Base-by-base conservation (phyloP, 2,888 invertebrate species). In the Helleia helle region DNA sequence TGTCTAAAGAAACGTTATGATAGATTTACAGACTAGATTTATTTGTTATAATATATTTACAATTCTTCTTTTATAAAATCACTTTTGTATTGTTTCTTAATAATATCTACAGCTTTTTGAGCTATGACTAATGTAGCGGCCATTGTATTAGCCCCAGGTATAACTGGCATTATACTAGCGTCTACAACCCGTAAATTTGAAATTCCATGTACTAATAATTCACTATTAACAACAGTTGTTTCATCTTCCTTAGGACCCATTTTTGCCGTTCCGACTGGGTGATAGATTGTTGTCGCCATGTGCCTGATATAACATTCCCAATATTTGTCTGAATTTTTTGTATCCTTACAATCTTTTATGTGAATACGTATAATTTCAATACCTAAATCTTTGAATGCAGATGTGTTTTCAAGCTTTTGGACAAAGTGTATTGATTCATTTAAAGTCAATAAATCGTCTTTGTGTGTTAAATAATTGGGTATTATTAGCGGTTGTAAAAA, bases 191-290 rank as follows among this genome's bases (percentile, higher is more conserved):
- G 65, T 9, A 90, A 58, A 48, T 81, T 85, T 15, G 74, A 65
- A 1, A 87, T 48, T 1, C 90, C 90, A 31, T 75, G 72, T 3
- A 90, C 87, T 5, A 77, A 59, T 42, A 88, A 65, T 8, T 79
- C 54, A 1, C 70, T 49, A 52, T 86, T 79, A 1, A 89, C 87
- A 0, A 90, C 89, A 1, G 87, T 70, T 0, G 52, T 51, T 0
- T 58, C 53, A 54, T 88, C 86, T 0, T 47, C 41, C 1, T 49
- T 43, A 1, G 71, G 65, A 0, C 90, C 92, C 91, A 93, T 93
- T 65, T 89, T 89, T 36, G 87, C 87, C 0, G 90, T 91, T 34
- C 92, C 90, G 0, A 88, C 88, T 1, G 90, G 89, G 60, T 93
- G 92, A 65, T 90, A 92, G 17, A 87, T 59, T 1, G 88, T 87